phyloP scores from a whole-genome alignment of 2,113 vertebrate species.

The Oxyura jamaicensis region DNA sequence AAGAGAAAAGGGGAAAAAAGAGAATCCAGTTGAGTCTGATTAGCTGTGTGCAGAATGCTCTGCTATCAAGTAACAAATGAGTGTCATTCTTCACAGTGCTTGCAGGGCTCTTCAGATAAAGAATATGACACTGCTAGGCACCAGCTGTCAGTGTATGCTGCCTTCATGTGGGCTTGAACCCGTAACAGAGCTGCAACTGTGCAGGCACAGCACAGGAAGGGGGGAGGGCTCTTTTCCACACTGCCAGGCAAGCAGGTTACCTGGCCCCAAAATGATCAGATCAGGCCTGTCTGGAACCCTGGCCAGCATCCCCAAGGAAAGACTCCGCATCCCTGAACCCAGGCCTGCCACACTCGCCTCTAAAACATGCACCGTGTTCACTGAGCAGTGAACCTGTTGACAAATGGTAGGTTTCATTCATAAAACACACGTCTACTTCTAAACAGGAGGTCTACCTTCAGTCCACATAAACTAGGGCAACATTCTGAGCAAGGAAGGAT shows the following conservation, averaged over 20 bases:
- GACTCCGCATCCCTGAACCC: not conserved
- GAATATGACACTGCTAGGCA: not conserved
- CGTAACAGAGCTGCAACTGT: not conserved
- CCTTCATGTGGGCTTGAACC: not conserved
- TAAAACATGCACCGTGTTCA: rapidly evolving
- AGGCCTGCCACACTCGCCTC: not conserved
- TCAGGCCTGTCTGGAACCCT: not conserved
- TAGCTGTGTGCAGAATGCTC: constrained; percentile 18
- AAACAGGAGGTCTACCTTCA: not conserved
- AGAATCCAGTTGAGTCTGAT: constrained; percentile 46
- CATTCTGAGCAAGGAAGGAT: not conserved
- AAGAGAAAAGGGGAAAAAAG: not conserved
- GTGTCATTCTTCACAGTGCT: not conserved
- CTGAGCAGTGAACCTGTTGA: not conserved
- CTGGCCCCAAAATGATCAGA: rapidly evolving
- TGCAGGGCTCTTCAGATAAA: constrained; percentile 37
- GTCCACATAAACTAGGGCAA: not conserved
- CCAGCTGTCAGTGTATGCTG: not conserved
- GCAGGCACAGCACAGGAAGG: not conserved
- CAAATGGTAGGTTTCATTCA: not conserved
- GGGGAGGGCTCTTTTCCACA: not conserved
- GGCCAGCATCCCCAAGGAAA: not conserved
- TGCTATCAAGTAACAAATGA: not conserved
- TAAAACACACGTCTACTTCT: not conserved
- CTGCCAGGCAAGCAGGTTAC: not conserved